A percentile compares a stretch with the other conserved stretches of the same genome.
These are phyloP conservation scores for Iguana delicatissima DNA, from an alignment of 2,797 vertebrate species.

Conservation along the genomic window DNA sequence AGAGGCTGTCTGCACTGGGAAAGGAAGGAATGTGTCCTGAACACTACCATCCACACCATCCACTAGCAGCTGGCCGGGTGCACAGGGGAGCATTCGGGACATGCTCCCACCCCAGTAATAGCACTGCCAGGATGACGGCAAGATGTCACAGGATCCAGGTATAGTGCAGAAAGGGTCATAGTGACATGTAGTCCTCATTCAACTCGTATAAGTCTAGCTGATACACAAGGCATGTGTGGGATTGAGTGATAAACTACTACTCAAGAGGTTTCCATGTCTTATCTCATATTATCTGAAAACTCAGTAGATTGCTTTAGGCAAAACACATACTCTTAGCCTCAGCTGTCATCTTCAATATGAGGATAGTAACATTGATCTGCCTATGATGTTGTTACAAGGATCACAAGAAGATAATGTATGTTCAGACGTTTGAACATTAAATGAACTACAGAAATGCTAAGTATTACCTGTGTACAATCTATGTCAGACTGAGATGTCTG, in stretches of 20 bases:
- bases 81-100: too few relatives aligned
- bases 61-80: too few relatives aligned
- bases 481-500: too few relatives aligned
- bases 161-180: too few relatives aligned
- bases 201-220: too few relatives aligned
- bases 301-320: not conserved
- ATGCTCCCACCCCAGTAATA: too few relatives aligned
- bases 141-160: too few relatives aligned
- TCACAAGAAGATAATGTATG: not conserved
- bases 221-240: not conserved
- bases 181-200: too few relatives aligned
- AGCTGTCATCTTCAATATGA: not conserved
- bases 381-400: not conserved
- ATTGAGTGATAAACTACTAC: not conserved
- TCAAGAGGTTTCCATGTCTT: not conserved
- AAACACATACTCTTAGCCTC: not conserved
- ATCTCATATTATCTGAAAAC: not conserved
- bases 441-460: not conserved
- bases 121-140: too few relatives aligned
- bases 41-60: too few relatives aligned
- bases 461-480: not conserved
- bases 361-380: not conserved
- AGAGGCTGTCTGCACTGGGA: too few relatives aligned
- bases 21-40: too few relatives aligned
- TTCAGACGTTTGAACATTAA: not conserved